Evolutionary conservation across 2,113 vertebrate genomes (phyloP).

Genomic region (Panthera tigris): DNA sequence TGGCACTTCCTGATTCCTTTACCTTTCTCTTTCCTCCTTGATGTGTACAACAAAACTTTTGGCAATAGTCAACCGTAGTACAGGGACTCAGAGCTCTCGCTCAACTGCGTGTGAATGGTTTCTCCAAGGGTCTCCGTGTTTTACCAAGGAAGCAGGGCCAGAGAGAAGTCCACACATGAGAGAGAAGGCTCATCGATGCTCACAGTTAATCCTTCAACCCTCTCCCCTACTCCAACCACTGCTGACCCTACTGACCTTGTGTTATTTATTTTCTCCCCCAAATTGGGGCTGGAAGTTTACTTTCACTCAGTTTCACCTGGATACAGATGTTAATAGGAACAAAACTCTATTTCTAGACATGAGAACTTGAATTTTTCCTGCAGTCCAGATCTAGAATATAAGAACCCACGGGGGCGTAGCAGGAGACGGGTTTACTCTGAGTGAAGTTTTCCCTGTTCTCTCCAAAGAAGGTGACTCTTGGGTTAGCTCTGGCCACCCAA

Average conservation of each 20-base stretch:
- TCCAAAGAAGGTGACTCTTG: neutral
- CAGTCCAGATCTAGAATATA: neutral
- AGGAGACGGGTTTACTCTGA: neutral
- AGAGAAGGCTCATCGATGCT: too few species aligned
- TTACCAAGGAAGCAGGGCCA: neutral
- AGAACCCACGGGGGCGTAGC: neutral
- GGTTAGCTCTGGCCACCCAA: neutral
- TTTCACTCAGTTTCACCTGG: neutral
- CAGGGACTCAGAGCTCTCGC: neutral
- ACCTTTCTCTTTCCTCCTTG: neutral
- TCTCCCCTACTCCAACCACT: fast-evolving
- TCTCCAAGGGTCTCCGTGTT: neutral
- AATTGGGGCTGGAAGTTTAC: neutral
- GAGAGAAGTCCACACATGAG: neutral
- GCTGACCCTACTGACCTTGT: neutral
- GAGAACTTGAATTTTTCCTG: neutral
- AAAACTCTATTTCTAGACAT: neutral
- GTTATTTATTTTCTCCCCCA: neutral
- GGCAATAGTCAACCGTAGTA: neutral
- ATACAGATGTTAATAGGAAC: neutral
- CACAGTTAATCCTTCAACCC: neutral
- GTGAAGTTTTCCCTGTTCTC: neutral
- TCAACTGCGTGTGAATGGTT: neutral
- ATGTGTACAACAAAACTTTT: neutral
- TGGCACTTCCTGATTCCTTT: neutral